Base-by-base conservation (phyloP, 2,113 vertebrate genomes). In the Tetrax tetrax region DNA sequence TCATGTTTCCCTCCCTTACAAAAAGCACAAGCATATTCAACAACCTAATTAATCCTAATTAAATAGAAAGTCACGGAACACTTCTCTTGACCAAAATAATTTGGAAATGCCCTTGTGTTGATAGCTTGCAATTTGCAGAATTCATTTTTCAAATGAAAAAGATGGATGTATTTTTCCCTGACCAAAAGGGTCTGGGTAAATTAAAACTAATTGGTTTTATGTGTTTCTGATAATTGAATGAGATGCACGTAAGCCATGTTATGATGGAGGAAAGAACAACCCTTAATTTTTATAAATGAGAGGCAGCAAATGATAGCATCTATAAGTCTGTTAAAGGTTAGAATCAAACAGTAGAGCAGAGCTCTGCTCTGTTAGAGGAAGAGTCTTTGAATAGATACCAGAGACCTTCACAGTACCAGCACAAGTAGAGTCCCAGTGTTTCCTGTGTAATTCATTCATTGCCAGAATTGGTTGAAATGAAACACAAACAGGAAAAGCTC, bases 21-120 rank as follows among this genome's bases (percentile, higher is more conserved):
- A 87, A 89, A 90, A 59, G n/a, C 50, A 84, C 65, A 70, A 83
- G 87, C n/a, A 57, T 61, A 91, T 84, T 89, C 89, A 91, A 65
- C 79, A 83, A 64, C 59, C 29, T 91, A 94, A 94, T 94, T 95
- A 94, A 92, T 95, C 86, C 82, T 89, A 93, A 71, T 85, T 87
- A 93, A 84, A 92, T 65, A 93, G 81, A 88, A 94, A 95, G 94
- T 95, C 94, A 96, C 6, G 7, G 54, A 80, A 96, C 87, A 69
- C 79, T 90, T 94, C 84, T 92, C 89, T 78, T 65, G 2, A 83
- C 78, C 84, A 92, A n/a, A 93, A 90, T 88, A 83, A 95, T 96
- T 97, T 93, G 81, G 95, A 95, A 95, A 97, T 82, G 59, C 57
- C 93, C 95, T 95, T 89, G 92, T 91, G 92, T 38, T 95, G 90